Evolutionary conservation across 2,113 vertebrate species (phyloP), one percentile per base, ranked within the genome.

Genomic region (Tympanuchus pallidicinctus): DNA sequence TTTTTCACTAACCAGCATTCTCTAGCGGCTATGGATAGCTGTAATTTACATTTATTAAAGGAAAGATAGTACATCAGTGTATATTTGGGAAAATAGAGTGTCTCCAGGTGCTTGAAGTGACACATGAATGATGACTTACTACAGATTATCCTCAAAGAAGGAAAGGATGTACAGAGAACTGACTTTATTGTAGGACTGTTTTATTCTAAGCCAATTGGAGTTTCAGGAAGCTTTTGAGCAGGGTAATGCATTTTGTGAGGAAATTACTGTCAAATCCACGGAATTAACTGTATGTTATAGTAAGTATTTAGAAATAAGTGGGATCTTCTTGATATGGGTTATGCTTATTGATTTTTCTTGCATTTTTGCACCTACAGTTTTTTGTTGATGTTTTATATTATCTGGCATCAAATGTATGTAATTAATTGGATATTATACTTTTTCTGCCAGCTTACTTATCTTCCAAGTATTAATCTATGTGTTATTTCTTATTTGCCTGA

Each of bases 31-130:
- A 8, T 25, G 8, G 54, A 8, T 52, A 36, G 8, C 34, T 43
- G 10, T n/a, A 52, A 2, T 27, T 21, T 13, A 20, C 13, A 47
- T 27, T 7, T 6, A 32, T 6, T 57, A 30, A 7, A 61, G 36
- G 19, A 72, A 66, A 61, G n/a, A 6, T 63, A 11, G 24, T 15
- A 45, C 72, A 9, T 73, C 13, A 19, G 4, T 25, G 3, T 32
- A 72, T 50, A n/a, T 57, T 25, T 52, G 57, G 28, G 25, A 52
- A 15, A 69, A 70, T 0, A 5, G 20, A 27, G 28, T 0, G 0
- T 10, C 10, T n/a, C 67, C 34, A 25, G n/a, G 8, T 28, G 16
- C n/a, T 78, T 86, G 52, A 16, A 34, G 3, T 50, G 19, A 19
- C 63, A 63, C 0, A 0, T 36, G 60, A 61, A 47, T 0, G 2